phyloP scores from a whole-genome alignment of 2,888 invertebrate genomes.

The Sesia apiformis region DNA sequence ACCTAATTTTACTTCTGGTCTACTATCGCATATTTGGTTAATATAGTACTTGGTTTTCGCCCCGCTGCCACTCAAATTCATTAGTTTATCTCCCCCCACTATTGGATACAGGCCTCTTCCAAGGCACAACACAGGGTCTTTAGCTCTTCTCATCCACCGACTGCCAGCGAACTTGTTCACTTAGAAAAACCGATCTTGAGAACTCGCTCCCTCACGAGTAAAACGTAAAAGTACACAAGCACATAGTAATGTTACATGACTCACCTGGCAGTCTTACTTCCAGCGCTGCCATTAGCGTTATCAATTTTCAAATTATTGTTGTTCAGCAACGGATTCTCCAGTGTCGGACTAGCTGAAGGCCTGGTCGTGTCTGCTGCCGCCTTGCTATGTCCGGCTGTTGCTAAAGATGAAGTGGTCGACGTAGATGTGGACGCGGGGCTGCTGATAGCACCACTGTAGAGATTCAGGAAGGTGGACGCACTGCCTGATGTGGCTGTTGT shows the following conservation, averaged over 20 bases:
- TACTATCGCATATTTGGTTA: no score
- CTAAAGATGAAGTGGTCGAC: slow-evolving; percentile 27
- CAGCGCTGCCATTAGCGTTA: slow-evolving; percentile 63
- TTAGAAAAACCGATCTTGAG: not conserved
- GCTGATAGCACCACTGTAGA: slow-evolving; percentile 65
- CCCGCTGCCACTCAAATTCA: no score
- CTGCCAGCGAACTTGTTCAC: not conserved
- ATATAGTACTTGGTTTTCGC: no score
- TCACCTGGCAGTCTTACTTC: slow-evolving; percentile 66
- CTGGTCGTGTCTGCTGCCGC: slow-evolving; percentile 48
- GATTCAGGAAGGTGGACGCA: slow-evolving; percentile 66
- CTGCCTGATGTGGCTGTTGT: slow-evolving; percentile 74
- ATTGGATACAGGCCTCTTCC: no score
- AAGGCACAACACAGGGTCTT: no score
- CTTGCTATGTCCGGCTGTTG: slow-evolving; percentile 46
- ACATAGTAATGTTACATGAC: slow-evolving; percentile 3
- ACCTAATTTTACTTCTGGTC: no score
- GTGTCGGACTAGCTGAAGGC: slow-evolving; percentile 48
- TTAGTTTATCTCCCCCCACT: no score
- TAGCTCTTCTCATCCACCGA: no score
- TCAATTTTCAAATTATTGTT: slow-evolving; percentile 63
- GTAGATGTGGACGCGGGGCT: slow-evolving; percentile 54
- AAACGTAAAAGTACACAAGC: no score
- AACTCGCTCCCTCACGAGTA: not conserved
- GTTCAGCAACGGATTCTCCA: slow-evolving; percentile 53